Evolutionary conservation across 2,797 vertebrate genomes (phyloP), one percentile per base, ranked within the genome.

Genomic region (Antennarius maculatus): DNA sequence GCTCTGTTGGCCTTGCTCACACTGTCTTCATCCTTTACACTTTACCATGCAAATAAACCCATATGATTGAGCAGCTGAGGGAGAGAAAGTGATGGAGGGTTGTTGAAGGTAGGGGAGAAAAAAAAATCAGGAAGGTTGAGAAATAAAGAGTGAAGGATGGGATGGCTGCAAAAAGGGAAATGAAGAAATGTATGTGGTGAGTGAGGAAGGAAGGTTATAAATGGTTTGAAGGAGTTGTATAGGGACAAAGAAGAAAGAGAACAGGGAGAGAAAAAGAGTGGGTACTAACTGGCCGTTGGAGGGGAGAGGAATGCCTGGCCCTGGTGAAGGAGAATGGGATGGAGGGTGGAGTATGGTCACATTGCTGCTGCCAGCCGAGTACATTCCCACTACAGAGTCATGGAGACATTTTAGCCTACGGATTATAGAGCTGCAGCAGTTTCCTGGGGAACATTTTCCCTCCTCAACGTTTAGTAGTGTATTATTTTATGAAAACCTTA

Each of bases 231-330:
- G 85, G 60, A 79, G 74, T 64, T 68, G 55, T 73, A 71, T 48
- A 31, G 49, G 69, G 66, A 77, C 75, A 76, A 69, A 83, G 56
- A 51, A 76, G 64, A 63, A 68, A 72, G 61, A 77, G 76, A 54
- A 46, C 8, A 39, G 37, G 51, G n/a, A 29, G 53, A 79, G 74
- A 76, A 62, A 79, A 82, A 77, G 74, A 80, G 69, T 27, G 83
- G 80, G 88, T 55, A 72, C 72, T 70, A 75, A 77, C 76, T 53
- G 81, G 78, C 83, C 84, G 69, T 72, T 82, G 80, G 85, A 87
- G 76, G 88, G 73, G 86, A 79, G 87, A 91, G 90, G 88, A 91
- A 92, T 90, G 88, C 88, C 86, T 73, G 75, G 86, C 68, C 83
- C 85, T 90, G 87, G 89, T 88, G 91, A 77, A 61, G 69, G 53